These are phyloP conservation scores for Halcyon malimbica DNA, from an alignment of 2,113 vertebrate genomes.

Conservation along the genomic window DNA sequence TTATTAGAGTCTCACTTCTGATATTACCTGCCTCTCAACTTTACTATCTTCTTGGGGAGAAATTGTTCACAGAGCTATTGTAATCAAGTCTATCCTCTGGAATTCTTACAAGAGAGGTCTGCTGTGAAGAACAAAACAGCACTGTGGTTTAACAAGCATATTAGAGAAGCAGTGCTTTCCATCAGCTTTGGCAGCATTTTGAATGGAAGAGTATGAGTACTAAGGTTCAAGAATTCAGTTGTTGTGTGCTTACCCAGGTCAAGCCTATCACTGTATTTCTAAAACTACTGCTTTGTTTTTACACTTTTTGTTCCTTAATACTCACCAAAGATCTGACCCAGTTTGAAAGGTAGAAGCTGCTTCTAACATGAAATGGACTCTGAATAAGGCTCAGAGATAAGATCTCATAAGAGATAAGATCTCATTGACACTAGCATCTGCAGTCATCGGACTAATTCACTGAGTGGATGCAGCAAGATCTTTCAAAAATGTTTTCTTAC, in stretches of 20 bases:
- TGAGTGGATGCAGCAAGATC: background rate
- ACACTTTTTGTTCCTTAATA: background rate
- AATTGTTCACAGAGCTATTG: background rate
- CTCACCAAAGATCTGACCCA: background rate
- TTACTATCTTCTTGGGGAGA: background rate
- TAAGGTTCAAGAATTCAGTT: background rate
- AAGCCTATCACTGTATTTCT: background rate
- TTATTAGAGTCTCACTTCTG: slow-evolving; percentile 6
- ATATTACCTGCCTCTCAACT: background rate
- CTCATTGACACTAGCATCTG: background rate
- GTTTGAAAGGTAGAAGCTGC: background rate
- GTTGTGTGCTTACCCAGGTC: background rate
- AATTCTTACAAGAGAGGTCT: background rate
- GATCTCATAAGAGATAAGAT: too few relatives aligned
- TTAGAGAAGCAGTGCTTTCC: background rate
- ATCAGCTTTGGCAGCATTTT: background rate
- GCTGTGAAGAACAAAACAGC: background rate
- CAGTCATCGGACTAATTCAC: background rate
- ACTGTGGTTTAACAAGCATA: background rate
- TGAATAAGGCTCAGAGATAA: background rate
- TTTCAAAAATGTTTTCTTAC: background rate
- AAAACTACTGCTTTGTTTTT: background rate
- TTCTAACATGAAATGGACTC: background rate
- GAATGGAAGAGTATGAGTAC: background rate
- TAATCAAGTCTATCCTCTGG: background rate